Percentiles rank a stretch among this genome's conserved stretches.
Evolutionary conservation across 2,888 invertebrate species (phyloP).

Genomic region (Lacanobia oleracea): DNA sequence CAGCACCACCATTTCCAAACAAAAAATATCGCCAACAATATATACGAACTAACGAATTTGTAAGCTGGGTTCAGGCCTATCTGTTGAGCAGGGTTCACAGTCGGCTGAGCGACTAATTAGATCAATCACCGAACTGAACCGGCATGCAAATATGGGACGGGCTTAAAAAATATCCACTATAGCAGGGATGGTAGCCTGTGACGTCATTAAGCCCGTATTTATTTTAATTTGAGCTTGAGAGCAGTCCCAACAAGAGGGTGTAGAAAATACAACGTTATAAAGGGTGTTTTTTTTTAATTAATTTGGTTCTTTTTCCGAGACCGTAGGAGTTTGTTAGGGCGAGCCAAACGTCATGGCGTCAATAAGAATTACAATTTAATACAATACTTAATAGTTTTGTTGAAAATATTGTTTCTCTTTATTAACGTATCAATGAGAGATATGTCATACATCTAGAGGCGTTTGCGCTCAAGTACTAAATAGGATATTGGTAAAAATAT

Average conservation of each 20-base stretch:
- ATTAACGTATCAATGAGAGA: not conserved
- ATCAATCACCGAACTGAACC: conserved; percentile 66
- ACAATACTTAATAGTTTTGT: not conserved
- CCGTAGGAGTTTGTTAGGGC: not conserved
- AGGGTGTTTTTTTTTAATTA: not conserved
- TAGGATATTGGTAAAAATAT: not conserved
- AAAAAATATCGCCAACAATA: not conserved
- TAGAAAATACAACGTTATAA: not conserved
- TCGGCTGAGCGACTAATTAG: conserved; percentile 70
- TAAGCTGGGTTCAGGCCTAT: conserved; percentile 47
- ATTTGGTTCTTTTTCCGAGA: not conserved
- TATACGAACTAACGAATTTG: conserved; percentile 41
- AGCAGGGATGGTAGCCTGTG: not conserved
- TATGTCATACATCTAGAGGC: not conserved
- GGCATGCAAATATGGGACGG: conserved; percentile 49
- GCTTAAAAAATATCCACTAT: conserved; percentile 37
- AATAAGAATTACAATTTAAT: not conserved
- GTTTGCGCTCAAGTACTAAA: not conserved
- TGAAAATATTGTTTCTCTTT: conserved; percentile 14
- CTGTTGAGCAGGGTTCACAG: conserved; percentile 61
- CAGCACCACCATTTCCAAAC: not conserved
- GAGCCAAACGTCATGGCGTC: not conserved
- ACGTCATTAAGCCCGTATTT: conserved; percentile 6
- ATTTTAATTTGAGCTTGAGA: not conserved
- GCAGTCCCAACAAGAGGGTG: not conserved